These are phyloP conservation scores for Asarcornis scutulata DNA, from an alignment of 2,113 vertebrate species.

Conservation along the genomic window DNA sequence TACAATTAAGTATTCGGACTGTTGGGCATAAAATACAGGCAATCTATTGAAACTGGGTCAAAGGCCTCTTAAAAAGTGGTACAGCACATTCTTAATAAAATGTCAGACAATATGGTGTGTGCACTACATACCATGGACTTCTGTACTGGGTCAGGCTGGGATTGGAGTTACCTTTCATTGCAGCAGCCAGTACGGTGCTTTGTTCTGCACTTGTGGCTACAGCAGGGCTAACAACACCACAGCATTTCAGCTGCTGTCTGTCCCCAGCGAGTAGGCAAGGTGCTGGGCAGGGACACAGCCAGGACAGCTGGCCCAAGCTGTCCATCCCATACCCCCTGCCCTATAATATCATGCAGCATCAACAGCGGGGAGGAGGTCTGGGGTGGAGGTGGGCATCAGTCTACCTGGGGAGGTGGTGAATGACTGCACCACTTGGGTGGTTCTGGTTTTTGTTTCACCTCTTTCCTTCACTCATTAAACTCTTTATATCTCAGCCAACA, in stretches of 20 bases:
- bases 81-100: background rate
- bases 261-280: too few species aligned
- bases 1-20: background rate
- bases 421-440: background rate
- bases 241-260: too few species aligned
- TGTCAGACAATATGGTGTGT: background rate
- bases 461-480: background rate
- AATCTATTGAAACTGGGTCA: background rate
- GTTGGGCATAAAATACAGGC: background rate
- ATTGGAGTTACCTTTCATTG: background rate
- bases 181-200: background rate
- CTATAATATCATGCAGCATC: background rate
- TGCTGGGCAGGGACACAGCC: too few species aligned
- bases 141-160: fast-evolving
- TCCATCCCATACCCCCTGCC: background rate
- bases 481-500: background rate
- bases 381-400: background rate
- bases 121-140: fast-evolving
- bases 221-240: background rate
- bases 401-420: background rate
- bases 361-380: background rate
- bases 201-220: background rate
- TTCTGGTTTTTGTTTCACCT: background rate
- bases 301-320: background rate
- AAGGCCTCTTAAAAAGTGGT: background rate